A percentile compares a stretch with the other conserved stretches of the same genome.
phyloP scores from a whole-genome alignment of 1,140 invertebrate species.

The Habropoda laboriosa region DNA sequence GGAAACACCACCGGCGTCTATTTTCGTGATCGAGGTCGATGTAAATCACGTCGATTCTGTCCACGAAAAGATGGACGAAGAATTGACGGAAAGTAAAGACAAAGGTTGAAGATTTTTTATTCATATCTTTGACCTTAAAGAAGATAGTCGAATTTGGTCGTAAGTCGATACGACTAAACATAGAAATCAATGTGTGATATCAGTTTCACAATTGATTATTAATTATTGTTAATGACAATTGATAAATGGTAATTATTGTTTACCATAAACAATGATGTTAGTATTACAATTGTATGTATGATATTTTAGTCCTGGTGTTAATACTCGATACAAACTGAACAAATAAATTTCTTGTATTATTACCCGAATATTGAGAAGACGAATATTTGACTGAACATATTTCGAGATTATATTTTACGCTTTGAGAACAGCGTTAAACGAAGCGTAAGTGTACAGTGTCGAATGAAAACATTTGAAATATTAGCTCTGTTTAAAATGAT shows the following conservation, averaged over 20 bases:
- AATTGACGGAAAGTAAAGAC: constrained; percentile 30
- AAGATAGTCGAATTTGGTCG: background rate
- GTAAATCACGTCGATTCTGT: constrained; percentile 57
- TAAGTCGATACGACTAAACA: background rate
- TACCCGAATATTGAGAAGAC: background rate
- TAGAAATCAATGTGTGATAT: background rate
- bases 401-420: background rate
- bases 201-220: background rate
- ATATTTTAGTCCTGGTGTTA: constrained; percentile 15
- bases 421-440: background rate
- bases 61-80: constrained; percentile 32
- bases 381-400: constrained; percentile 6
- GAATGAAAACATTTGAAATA: background rate
- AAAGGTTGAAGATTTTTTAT: constrained; percentile 20
- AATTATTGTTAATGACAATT: background rate
- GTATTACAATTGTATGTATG: constrained; percentile 17
- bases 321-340: constrained; percentile 8
- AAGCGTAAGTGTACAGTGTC: background rate
- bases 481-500: background rate
- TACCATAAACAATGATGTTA: constrained; percentile 12
- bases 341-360: background rate
- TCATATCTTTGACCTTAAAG: background rate
- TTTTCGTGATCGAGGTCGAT: constrained; percentile 69
- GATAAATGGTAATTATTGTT: background rate
- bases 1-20: constrained; percentile 59